Percentiles rank a stretch among this genome's conserved stretches.
Evolutionary conservation across 1,140 invertebrate genomes (phyloP).

Genomic region (Drosophila hydei): DNA sequence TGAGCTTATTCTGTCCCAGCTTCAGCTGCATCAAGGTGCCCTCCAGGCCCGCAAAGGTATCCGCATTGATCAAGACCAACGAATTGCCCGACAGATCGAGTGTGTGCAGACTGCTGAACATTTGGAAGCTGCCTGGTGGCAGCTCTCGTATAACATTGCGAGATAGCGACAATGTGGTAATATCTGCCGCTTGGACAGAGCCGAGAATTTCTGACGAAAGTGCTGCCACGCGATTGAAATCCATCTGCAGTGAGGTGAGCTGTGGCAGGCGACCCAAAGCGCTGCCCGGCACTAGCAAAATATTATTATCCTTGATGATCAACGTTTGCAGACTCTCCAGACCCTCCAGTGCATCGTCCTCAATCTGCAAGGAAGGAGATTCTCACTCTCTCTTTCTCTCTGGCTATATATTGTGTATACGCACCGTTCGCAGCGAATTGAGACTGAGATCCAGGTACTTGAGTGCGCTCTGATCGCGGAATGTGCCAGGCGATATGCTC

Average conservation of each 20-base stretch:
- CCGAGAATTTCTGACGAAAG: conserved; percentile 91
- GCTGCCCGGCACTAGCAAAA: conserved; percentile 91
- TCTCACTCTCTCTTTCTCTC: background rate
- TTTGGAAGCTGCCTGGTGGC: conserved; percentile 90
- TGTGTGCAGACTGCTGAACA: conserved; percentile 89
- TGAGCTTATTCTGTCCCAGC: conserved; percentile 90
- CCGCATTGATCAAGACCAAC: conserved; percentile 88
- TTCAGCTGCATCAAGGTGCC: conserved; percentile 89
- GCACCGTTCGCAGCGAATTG: conserved; percentile 93
- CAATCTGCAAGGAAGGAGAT: conserved; percentile 86
- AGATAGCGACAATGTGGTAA: conserved; percentile 86
- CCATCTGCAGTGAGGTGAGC: conserved; percentile 90
- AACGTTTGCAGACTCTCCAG: conserved; percentile 90
- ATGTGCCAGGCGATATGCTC: conserved; percentile 91
- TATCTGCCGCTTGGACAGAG: conserved; percentile 85
- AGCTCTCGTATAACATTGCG: conserved; percentile 95
- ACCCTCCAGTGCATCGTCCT: conserved; percentile 93
- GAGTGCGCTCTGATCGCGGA: conserved; percentile 89
- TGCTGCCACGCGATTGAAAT: conserved; percentile 94
- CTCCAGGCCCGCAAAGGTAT: conserved; percentile 91
- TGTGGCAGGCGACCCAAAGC: conserved; percentile 90
- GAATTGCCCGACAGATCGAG: conserved; percentile 92
- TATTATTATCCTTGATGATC: conserved; percentile 94
- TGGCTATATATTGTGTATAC: conserved; percentile 4
- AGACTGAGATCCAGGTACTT: conserved; percentile 92